Percentiles rank a stretch among this genome's conserved stretches.
Evolutionary conservation across 2,888 invertebrate genomes (phyloP).

Genomic region (Ormia ochracea): DNA sequence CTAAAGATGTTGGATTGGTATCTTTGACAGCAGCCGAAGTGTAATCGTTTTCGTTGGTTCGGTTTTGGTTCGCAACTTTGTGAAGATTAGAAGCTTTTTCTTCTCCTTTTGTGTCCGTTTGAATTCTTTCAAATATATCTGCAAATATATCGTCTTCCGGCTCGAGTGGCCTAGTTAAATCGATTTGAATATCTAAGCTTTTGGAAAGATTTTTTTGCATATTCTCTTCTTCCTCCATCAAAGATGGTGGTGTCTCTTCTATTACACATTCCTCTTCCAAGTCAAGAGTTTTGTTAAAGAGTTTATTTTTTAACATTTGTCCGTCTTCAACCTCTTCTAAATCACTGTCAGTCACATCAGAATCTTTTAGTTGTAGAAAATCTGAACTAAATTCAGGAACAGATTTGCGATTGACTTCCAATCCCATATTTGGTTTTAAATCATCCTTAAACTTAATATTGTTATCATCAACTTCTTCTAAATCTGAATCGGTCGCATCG

Average conservation of each 20-base stretch:
- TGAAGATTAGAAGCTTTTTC: neutral
- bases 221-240: slow-evolving; percentile 38
- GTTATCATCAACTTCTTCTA: slow-evolving; percentile 51
- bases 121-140: slow-evolving; percentile 41
- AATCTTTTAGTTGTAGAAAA: slow-evolving; percentile 51
- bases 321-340: slow-evolving; percentile 54
- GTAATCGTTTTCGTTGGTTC: neutral
- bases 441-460: neutral
- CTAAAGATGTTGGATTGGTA: neutral
- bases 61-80: neutral
- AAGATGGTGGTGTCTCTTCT: slow-evolving; percentile 38
- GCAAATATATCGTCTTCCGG: slow-evolving; percentile 49
- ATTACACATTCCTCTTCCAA: slow-evolving; percentile 51
- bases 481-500: slow-evolving; percentile 54
- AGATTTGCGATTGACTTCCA: neutral
- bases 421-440: neutral
- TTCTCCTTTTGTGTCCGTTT: neutral
- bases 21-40: neutral
- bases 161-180: slow-evolving; percentile 9
- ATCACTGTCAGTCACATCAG: slow-evolving; percentile 53
- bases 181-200: slow-evolving; percentile 30
- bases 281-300: neutral
- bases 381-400: slow-evolving; percentile 16
- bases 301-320: slow-evolving; percentile 73
- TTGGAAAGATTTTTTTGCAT: neutral